Evolutionary conservation across 2,797 vertebrate species (phyloP).

Genomic region (Halcyon badia): DNA sequence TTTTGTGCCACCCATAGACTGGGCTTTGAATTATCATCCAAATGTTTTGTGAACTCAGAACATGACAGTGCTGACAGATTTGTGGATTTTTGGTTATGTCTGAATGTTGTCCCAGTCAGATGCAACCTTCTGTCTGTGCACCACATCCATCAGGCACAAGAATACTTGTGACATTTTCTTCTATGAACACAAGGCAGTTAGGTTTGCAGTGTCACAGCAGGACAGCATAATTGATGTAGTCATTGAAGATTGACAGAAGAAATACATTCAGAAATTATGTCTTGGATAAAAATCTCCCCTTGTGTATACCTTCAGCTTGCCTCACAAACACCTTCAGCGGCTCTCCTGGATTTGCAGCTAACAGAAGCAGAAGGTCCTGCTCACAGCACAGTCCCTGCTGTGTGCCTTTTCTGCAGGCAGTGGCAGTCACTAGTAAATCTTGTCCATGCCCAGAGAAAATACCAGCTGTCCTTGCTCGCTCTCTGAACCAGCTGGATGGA

Average conservation of each 20-base stretch:
- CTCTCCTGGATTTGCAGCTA: not conserved
- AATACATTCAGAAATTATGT: not conserved
- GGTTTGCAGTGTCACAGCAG: not conserved
- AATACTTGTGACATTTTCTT: not conserved
- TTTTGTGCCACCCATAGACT: not conserved
- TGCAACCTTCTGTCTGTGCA: not conserved
- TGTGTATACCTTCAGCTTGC: not conserved
- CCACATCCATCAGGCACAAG: not conserved
- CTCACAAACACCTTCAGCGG: not conserved
- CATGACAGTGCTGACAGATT: not conserved
- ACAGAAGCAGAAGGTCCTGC: not conserved
- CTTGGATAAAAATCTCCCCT: not conserved
- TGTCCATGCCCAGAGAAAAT: not conserved
- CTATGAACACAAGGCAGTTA: not conserved
- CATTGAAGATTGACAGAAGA: not conserved
- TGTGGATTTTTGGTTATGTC: not conserved
- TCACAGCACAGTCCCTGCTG: not conserved
- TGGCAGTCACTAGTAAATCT: not conserved
- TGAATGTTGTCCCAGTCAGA: fast-evolving
- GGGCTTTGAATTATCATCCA: not conserved
- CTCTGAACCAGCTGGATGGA: conserved; percentile 27
- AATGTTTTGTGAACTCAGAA: not conserved
- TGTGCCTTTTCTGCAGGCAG: not conserved
- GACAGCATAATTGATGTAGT: not conserved
- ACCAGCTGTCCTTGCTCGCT: conserved; percentile 38